Conservation (phyloP, 2,888 invertebrate genomes). For the Brachycybe producta region DNA sequence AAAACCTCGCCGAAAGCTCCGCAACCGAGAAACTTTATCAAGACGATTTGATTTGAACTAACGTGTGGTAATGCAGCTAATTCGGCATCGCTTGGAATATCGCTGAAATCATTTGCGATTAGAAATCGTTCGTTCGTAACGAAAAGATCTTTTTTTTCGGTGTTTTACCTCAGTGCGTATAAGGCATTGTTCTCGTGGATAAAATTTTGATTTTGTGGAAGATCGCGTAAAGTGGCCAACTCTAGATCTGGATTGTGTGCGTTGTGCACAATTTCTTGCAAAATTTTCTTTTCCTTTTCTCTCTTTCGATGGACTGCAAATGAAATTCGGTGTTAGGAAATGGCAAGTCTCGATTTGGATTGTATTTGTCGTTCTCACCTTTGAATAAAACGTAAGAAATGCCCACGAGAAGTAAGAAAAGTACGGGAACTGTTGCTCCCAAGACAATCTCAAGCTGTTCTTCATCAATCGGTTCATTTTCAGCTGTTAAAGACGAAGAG, state of each 20-base stretch:
- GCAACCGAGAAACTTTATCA: constrained; percentile 79
- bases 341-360: background rate
- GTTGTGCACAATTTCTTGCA: constrained; percentile 42
- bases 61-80: constrained; percentile 73
- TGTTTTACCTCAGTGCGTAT: constrained; percentile 43
- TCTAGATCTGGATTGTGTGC: constrained; percentile 52
- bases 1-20: constrained; percentile 97
- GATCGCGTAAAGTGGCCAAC: constrained; percentile 68
- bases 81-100: constrained; percentile 55
- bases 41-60: constrained; percentile 66
- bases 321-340: background rate
- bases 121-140: constrained; percentile 2
- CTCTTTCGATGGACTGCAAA: constrained; percentile 36
- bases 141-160: background rate
- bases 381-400: constrained; percentile 38
- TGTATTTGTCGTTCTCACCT: constrained; percentile 38
- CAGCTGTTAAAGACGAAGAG: no score
- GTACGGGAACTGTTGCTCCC: constrained; percentile 21
- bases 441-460: constrained; percentile 24
- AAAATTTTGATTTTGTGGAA: constrained; percentile 56
- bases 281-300: constrained; percentile 55
- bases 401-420: constrained; percentile 24
- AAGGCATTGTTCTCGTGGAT: constrained; percentile 72
- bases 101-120: constrained; percentile 24
- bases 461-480: constrained; percentile 9